These are phyloP conservation scores for Ophion obscuratus DNA, from an alignment of 2,888 invertebrate genomes.

Conservation along the genomic window DNA sequence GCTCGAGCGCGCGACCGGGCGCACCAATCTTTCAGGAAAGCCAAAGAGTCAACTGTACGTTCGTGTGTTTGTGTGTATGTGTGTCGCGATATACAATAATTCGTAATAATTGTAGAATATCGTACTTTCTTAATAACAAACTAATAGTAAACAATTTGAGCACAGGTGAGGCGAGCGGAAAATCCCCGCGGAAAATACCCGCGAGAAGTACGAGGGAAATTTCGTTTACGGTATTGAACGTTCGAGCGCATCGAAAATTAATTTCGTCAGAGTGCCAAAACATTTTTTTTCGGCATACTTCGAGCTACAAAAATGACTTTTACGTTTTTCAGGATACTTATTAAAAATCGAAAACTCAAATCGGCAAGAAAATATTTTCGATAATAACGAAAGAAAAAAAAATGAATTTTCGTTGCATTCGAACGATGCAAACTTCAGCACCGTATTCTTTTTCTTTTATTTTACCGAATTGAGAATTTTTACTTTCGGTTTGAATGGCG, in stretches of 20 bases:
- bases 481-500: not conserved
- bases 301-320: too few species aligned
- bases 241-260: too few species aligned
- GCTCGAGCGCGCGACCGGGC: conserved; percentile 61
- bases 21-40: conserved; percentile 65
- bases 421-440: too few species aligned
- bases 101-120: conserved; percentile 70
- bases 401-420: too few species aligned
- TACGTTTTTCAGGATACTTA: too few species aligned
- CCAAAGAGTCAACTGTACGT: conserved; percentile 50
- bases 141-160: conserved; percentile 83
- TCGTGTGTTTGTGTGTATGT: conserved; percentile 18
- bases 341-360: too few species aligned
- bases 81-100: conserved; percentile 66
- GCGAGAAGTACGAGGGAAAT: conserved; percentile 12
- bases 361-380: too few species aligned
- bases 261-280: too few species aligned
- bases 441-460: not conserved
- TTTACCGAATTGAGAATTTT: not conserved
- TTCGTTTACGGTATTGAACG: not conserved
- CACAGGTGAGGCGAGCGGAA: conserved; percentile 78
- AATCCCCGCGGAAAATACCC: conserved; percentile 37
- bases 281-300: conserved; percentile 30
- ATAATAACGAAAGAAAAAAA: too few species aligned
- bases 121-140: conserved; percentile 73